Evolutionary conservation across 2,888 invertebrate species (phyloP), one percentile per base, ranked within the genome.

Genomic region (Sarcophaga caerulescens): DNA sequence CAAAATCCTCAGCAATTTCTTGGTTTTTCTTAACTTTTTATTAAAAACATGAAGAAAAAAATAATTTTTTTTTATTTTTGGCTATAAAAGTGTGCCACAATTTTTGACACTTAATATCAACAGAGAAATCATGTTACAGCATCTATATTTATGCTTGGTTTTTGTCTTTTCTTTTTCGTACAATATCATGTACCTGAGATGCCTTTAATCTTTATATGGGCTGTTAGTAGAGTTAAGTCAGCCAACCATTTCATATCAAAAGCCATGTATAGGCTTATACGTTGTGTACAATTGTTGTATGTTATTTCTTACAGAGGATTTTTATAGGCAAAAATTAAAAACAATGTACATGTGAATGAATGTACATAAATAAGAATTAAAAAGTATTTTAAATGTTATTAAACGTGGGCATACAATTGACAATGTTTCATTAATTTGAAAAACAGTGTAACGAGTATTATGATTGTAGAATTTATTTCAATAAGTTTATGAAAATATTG

Each of bases 21-120:
- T 79, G 65, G 23, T 57, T 77, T 83, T 81, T 80, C 45, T 35
- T 83, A 14, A 52, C 4, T 52, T 17, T 52, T 52, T 52, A 52
- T 52, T 14, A 52, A 47, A 47, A 5, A 25, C 19, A 23, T 17
- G 52, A 71, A 23, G 70, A 57, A 19, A 68, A 63, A 70, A 52
- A 12, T 83, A 11, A 19, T 74, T 23, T 63, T 47, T 74, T 74
- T 75, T 44, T 73, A 21, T 69, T 59, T 68, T 83, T 81, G n/a
- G 69, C 77, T 66, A 69, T 77, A 81, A 86, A 86, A 86, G 85
- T 83, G 85, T 86, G 83, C 85, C 85, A 86, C 81, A 77, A 65
- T 81, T 86, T 83, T 85, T 85, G 85, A 83, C 83, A 83, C 85
- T 83, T 74, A 59, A 81, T 83, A 81, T 76, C 74, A 79, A 63